Conservation (phyloP, 2,113 vertebrate species). For the Mesoclemmys tuberculata region DNA sequence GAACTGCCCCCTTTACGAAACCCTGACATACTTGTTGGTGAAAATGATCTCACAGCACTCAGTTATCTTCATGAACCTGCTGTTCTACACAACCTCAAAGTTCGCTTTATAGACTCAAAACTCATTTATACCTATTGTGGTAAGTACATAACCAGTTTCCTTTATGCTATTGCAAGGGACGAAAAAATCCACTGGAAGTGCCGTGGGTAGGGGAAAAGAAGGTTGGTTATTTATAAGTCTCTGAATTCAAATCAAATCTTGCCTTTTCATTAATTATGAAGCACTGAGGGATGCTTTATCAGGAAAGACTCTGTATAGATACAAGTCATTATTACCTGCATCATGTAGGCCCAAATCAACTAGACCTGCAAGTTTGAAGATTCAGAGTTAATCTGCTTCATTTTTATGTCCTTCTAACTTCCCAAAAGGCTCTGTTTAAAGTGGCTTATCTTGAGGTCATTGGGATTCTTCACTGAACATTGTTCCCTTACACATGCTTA, state of each 20-base stretch:
- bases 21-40: conserved; percentile 97
- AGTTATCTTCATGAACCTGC: conserved; percentile 98
- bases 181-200: background rate
- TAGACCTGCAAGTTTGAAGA: background rate
- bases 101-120: conserved; percentile 97
- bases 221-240: background rate
- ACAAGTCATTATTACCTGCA: background rate
- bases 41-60: conserved; percentile 98
- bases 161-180: background rate
- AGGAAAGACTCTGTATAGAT: background rate
- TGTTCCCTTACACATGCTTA: background rate
- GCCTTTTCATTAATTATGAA: background rate
- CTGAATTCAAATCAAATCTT: background rate
- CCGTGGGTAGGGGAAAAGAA: background rate
- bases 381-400: background rate
- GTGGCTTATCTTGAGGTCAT: background rate
- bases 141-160: conserved; percentile 70
- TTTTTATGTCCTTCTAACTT: background rate
- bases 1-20: conserved; percentile 94
- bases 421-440: background rate
- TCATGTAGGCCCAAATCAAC: background rate
- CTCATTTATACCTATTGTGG: conserved; percentile 99
- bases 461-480: background rate
- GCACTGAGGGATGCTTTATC: rapidly evolving
- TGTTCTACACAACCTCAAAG: conserved; percentile 96